These are phyloP conservation scores for Pseudorhombus dupliciocellatus DNA, from an alignment of 2,113 vertebrate species.

Conservation along the genomic window DNA sequence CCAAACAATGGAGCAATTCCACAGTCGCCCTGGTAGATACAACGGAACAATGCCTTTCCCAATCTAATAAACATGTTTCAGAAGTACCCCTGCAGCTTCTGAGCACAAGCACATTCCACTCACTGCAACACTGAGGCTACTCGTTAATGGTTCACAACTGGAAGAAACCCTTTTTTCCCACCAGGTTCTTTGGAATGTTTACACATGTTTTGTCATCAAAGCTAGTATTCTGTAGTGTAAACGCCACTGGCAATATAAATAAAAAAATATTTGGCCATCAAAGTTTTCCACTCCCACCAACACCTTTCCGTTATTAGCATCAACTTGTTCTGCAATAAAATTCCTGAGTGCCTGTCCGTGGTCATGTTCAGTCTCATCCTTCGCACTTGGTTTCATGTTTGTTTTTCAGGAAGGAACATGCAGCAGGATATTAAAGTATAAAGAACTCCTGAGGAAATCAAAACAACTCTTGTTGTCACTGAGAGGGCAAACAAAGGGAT, in stretches of 20 bases:
- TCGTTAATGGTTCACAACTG: neutral
- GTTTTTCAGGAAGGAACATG: constrained; percentile 56
- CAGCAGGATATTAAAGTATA: constrained; percentile 63
- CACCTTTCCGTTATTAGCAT: neutral
- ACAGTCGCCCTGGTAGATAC: constrained; percentile 43
- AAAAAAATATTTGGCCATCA: neutral
- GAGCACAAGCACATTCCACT: constrained; percentile 57
- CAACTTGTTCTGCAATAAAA: neutral
- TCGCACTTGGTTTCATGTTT: constrained; percentile 15
- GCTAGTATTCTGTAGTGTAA: neutral
- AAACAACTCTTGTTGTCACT: constrained; percentile 24
- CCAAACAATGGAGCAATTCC: constrained; percentile 76
- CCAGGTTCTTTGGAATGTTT: neutral
- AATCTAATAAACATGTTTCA: constrained; percentile 52
- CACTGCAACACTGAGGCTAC: constrained; percentile 6
- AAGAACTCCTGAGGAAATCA: constrained; percentile 48
- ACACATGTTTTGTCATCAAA: neutral
- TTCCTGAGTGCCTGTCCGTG: neutral
- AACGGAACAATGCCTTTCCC: constrained; percentile 65
- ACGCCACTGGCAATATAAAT: neutral
- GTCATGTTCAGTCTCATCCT: constrained; percentile 22
- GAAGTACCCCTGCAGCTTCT: constrained; percentile 51
- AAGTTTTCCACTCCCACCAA: neutral
- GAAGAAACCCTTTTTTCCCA: neutral
- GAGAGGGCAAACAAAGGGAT: constrained; percentile 32